A percentile compares a stretch with the other conserved stretches of the same genome.
These are phyloP conservation scores for Sesamia nonagrioides DNA, from an alignment of 1,140 invertebrate species.

Conservation along the genomic window DNA sequence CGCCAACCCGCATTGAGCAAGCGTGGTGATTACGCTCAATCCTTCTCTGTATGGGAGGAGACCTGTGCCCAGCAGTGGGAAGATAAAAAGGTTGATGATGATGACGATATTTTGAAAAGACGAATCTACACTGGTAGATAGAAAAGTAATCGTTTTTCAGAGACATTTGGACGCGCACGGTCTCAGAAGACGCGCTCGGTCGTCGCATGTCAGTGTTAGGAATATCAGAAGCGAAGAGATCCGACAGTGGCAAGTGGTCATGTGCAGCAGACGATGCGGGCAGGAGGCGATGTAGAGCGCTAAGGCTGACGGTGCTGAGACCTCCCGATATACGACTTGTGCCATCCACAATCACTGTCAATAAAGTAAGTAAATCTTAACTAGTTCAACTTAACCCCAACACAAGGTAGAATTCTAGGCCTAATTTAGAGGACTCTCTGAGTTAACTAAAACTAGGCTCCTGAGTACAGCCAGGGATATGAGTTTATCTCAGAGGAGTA, in stretches of 20 bases:
- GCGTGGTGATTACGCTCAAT: too few relatives aligned
- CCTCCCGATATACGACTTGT: constrained; percentile 91
- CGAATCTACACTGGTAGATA: too few relatives aligned
- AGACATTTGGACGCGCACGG: constrained; percentile 89
- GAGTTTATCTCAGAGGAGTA: too few relatives aligned
- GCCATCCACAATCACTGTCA: constrained; percentile 92
- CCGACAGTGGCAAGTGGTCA: constrained; percentile 92
- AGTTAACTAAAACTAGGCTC: too few relatives aligned
- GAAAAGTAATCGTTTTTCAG: constrained; percentile 64
- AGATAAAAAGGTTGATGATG: too few relatives aligned
- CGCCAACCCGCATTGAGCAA: too few relatives aligned
- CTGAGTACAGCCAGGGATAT: too few relatives aligned
- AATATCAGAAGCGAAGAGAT: constrained; percentile 89
- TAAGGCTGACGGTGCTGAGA: constrained; percentile 90
- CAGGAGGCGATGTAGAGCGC: constrained; percentile 92
- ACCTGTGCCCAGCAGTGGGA: too few relatives aligned
- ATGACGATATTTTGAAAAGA: too few relatives aligned
- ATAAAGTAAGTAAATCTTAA: constrained; percentile 87
- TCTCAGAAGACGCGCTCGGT: constrained; percentile 90
- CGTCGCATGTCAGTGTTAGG: constrained; percentile 91
- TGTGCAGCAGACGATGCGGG: constrained; percentile 92
- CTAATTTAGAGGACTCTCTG: too few relatives aligned
- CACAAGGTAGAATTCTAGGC: too few relatives aligned
- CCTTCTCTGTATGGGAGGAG: too few relatives aligned
- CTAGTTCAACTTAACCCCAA: background rate